Base-by-base conservation (phyloP, 2,797 vertebrate species). In the Spinus olivaceus region DNA sequence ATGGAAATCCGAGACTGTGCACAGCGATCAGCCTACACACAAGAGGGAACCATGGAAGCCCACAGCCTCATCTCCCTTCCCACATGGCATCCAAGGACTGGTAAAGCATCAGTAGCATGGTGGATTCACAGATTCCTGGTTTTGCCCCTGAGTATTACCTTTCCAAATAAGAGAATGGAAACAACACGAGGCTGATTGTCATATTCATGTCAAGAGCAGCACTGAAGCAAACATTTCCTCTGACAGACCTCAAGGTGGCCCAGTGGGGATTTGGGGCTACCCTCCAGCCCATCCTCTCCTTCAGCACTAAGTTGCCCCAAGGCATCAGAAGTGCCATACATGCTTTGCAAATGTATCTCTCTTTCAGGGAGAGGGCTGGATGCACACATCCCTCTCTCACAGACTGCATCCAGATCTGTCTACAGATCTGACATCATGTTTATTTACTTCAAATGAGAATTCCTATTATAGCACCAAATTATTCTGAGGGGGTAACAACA, bases 401-500 rank as follows among this genome's bases (percentile, higher is more conserved):
- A 56, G 67, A 28, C 61, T 87, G 18, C 90, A 85, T 80, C 54
- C 88, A 87, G 86, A 41, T 65, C 83, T 24, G 51, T 41, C 81
- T 92, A n/a, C 66, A 87, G 79, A 88, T 80, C 54, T 86, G 54
- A 92, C 92, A 85, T 41, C 54, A 64, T 66, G 74, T 90, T 95
- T 96, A 86, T 93, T 96, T 94, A 91, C 87, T 95, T 92, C 56
- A 76, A 80, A 91, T 46, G 28, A 81, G 61, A 94, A 87, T 86
- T 94, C 86, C 93, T 94, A 64, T 96, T 95, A 96, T 49, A 96
- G 85, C 73, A 94, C 73, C 88, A 94, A 96, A 95, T 92, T 91
- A 94, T 93, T 95, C 92, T 65, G 91, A 94, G 79, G 49, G 91
- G 92, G 77, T 94, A 93, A 95, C 92, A 96, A 95, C 88, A 95